Percentiles rank a stretch among this genome's conserved stretches.
Conservation (phyloP, 92 coral and sea anemone genomes). For the Epizoanthus illoricatus region DNA sequence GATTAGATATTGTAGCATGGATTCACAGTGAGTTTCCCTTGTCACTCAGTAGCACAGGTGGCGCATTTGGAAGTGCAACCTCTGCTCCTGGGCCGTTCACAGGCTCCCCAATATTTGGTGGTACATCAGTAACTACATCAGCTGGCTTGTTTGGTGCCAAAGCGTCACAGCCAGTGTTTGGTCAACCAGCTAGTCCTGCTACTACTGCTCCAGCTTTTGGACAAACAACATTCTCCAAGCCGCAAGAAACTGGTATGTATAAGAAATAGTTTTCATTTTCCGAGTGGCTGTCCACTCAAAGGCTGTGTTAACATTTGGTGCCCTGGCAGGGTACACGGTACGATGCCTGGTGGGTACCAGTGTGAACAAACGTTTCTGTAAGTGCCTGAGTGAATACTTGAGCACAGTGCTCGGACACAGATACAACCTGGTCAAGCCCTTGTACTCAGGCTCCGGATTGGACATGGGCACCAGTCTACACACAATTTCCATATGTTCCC, state of each 20-base stretch:
- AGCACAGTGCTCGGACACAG: too few species aligned
- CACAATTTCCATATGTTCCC: too few species aligned
- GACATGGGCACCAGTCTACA: too few species aligned
- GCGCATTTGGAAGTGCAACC: conserved; percentile 8
- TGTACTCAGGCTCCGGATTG: too few species aligned
- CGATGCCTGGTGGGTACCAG: too few species aligned
- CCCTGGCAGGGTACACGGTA: too few species aligned
- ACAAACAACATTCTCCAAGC: conserved; percentile 23
- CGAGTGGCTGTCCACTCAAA: background rate
- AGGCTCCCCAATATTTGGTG: conserved; percentile 28
- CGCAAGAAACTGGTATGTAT: conserved; percentile 33
- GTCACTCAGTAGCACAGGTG: background rate
- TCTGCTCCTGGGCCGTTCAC: conserved; percentile 27
- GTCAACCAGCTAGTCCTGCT: background rate
- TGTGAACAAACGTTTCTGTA: too few species aligned
- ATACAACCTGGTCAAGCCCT: too few species aligned
- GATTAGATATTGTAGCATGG: background rate
- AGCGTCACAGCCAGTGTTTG: conserved; percentile 1
- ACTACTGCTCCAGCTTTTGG: conserved; percentile 12
- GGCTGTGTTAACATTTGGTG: too few species aligned
- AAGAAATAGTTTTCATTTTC: background rate
- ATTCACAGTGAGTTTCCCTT: background rate
- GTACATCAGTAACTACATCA: conserved; percentile 1
- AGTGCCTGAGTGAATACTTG: too few species aligned
- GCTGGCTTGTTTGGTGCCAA: conserved; percentile 5